Evolutionary conservation across 2,797 vertebrate genomes (phyloP), one percentile per base, ranked within the genome.

Genomic region (Manis crassicaudata): DNA sequence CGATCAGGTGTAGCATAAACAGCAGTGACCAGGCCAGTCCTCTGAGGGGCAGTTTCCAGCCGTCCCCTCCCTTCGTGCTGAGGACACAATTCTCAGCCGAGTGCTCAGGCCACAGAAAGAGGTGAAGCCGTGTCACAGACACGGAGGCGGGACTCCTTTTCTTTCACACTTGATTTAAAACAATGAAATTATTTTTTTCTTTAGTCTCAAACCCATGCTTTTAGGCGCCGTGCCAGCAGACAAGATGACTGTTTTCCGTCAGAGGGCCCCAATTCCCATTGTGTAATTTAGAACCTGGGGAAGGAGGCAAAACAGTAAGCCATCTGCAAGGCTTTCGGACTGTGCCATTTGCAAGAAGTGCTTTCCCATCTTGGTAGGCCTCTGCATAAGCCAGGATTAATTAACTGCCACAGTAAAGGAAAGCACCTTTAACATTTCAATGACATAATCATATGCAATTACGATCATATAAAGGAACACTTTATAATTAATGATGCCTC

Each of bases 401-500:
- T 96, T 83, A 97, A 97, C 83, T 68, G 94, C 95, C 70, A 76
- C 92, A 81, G 79, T 96, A 95, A 95, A 92, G 94, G 88, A 92
- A 96, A 90, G 90, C 79, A 97, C 96, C 95, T 97, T 92, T 92
- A 94, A 94, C 85, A 75, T 93, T 82, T 92, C 95, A 93, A 84
- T 87, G 96, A 70, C 93, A 96, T 95, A 95, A 96, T 97, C 95
- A 80, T 72, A 73, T 67, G 95, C 88, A 93, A 95, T 97, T 92
- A 97, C 14, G 25, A 92, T 85, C 82, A 18, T 7, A 75, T 43
- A 89, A 96, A 93, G 91, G 82, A 83, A 90, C 76, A 37, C 83
- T 97, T 97, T 81, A 68, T 96, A 96, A 96, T 96, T 96, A 97
- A 95, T 63, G 96, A 96, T 54, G 92, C 89, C 72, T 76, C 93